phyloP scores from a whole-genome alignment of 2,888 invertebrate species.

The Nineta flava region DNA sequence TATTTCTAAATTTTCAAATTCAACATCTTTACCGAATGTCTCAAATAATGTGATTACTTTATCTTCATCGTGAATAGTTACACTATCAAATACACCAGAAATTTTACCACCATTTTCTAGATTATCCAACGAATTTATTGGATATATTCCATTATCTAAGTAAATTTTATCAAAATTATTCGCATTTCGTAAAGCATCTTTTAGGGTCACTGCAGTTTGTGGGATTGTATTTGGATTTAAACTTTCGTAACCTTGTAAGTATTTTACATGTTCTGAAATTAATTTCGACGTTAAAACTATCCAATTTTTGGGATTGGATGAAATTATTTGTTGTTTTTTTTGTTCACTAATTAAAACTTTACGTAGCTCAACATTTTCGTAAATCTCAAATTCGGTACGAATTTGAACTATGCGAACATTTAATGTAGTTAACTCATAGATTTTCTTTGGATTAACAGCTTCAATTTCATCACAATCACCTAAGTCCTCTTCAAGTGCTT shows the following conservation, averaged over 20 bases:
- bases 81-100: slow-evolving; percentile 20
- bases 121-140: slow-evolving; percentile 31
- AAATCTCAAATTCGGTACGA: slow-evolving; percentile 37
- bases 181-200: slow-evolving; percentile 26
- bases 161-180: slow-evolving; percentile 31
- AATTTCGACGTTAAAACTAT: slow-evolving; percentile 31
- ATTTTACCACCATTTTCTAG: slow-evolving; percentile 34
- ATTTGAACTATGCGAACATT: slow-evolving; percentile 39
- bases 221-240: slow-evolving; percentile 25
- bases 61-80: slow-evolving; percentile 27
- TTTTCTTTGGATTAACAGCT: slow-evolving; percentile 15
- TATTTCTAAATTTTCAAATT: slow-evolving; percentile 35
- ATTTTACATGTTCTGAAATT: slow-evolving; percentile 29
- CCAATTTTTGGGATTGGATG: slow-evolving; percentile 20
- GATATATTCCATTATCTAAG: slow-evolving; percentile 32
- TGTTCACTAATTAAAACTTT: slow-evolving; percentile 25
- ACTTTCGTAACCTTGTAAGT: slow-evolving; percentile 26
- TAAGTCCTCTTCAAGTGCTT: slow-evolving; percentile 27
- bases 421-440: slow-evolving; percentile 34
- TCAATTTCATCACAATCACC: slow-evolving; percentile 23
- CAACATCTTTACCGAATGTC: slow-evolving; percentile 30
- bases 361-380: slow-evolving; percentile 41
- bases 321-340: slow-evolving; percentile 17
- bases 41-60: slow-evolving; percentile 34
- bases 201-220: slow-evolving; percentile 26